Evolutionary conservation across 2,888 invertebrate species (phyloP).

Genomic region (Pammene fasciana): DNA sequence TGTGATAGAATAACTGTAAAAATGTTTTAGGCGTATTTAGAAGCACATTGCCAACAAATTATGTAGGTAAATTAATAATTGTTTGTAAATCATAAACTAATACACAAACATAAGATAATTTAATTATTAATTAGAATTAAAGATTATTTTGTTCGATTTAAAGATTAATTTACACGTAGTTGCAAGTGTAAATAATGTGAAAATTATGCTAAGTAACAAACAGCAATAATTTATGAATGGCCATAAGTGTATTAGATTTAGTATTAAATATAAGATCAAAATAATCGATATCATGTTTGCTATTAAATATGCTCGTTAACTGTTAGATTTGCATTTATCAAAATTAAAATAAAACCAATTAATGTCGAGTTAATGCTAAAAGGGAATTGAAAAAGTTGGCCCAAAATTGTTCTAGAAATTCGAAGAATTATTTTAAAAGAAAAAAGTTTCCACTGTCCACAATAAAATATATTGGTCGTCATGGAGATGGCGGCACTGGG

Average conservation of each 20-base stretch:
- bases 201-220: conserved; percentile 43
- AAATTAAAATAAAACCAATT: neutral
- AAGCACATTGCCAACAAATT: conserved; percentile 40
- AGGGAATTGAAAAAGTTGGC: neutral
- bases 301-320: conserved; percentile 46
- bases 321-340: conserved; percentile 50
- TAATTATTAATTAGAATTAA: neutral
- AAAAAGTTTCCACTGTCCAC: too few species aligned
- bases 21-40: conserved; percentile 17
- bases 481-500: too few species aligned
- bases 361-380: neutral
- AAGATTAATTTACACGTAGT: conserved; percentile 24
- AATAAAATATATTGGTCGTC: too few species aligned
- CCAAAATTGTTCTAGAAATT: too few species aligned
- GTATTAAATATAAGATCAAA: conserved; percentile 47
- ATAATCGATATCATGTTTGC: conserved; percentile 51
- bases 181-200: conserved; percentile 53
- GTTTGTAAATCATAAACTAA: conserved; percentile 8
- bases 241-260: conserved; percentile 48
- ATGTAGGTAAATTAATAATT: conserved; percentile 13
- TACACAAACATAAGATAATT: neutral
- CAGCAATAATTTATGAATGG: conserved; percentile 58
- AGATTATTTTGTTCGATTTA: conserved; percentile 12
- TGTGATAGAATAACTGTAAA: conserved; percentile 31
- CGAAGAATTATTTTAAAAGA: too few species aligned